These are phyloP conservation scores for Dolichotis patagonum DNA, from an alignment of 2,113 vertebrate genomes.

Conservation along the genomic window DNA sequence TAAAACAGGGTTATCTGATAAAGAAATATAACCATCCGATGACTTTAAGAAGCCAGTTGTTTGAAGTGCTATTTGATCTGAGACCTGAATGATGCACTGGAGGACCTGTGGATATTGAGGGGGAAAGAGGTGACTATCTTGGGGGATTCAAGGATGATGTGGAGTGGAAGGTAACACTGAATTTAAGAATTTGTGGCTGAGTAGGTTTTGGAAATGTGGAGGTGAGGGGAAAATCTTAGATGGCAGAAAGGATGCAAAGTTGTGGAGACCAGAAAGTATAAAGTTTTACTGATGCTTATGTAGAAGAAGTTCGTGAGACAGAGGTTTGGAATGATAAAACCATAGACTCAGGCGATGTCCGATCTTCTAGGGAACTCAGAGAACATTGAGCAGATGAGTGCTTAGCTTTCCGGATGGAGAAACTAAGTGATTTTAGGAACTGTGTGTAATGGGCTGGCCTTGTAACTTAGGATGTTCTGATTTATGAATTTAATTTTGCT, in stretches of 20 bases:
- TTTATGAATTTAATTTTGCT: constrained; percentile 56
- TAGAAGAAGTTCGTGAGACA: background rate
- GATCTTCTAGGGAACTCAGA: constrained; percentile 6
- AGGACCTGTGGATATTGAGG: constrained; percentile 53
- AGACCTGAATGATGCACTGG: background rate
- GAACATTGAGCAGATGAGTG: background rate
- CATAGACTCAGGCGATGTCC: background rate
- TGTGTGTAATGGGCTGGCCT: background rate
- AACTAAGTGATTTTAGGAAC: constrained; percentile 18
- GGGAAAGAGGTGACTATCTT: background rate
- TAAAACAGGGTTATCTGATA: constrained; percentile 24
- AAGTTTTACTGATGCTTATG: background rate
- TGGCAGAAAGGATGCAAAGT: constrained; percentile 30
- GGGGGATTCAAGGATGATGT: background rate
- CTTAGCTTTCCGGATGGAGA: constrained; percentile 32
- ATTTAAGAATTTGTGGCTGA: constrained; percentile 49
- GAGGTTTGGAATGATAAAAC: constrained; percentile 37
- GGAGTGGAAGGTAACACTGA: background rate
- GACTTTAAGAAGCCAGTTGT: constrained; percentile 16
- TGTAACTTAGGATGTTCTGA: constrained; percentile 33
- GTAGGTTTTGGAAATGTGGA: constrained; percentile 34
- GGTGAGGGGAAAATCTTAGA: background rate
- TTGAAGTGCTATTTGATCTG: constrained; percentile 50
- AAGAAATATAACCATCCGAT: background rate
- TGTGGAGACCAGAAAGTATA: background rate